Evolutionary conservation across 2,113 vertebrate genomes (phyloP).

Genomic region (Hypomesus transpacificus): DNA sequence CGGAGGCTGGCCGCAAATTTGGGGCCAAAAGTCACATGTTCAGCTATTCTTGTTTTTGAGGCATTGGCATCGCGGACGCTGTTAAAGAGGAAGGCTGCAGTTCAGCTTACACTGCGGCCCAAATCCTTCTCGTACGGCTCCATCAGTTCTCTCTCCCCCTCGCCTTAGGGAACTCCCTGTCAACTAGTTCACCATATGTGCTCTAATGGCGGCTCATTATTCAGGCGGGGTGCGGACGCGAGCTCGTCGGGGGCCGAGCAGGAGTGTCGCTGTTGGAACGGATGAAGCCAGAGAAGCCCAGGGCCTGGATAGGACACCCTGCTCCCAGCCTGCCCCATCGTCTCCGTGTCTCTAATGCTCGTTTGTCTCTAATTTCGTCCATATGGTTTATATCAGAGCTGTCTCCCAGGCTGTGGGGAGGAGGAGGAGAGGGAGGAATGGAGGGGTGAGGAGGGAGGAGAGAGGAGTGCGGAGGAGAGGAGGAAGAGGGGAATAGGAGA

Average conservation of each 20-base stretch:
- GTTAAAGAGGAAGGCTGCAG: too few species aligned
- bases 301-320: background rate
- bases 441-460: background rate
- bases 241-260: background rate
- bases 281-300: background rate
- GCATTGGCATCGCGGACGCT: too few species aligned
- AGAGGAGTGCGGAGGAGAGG: background rate
- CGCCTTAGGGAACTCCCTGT: too few species aligned
- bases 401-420: constrained; percentile 38
- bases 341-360: constrained; percentile 33
- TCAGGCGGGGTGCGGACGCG: background rate
- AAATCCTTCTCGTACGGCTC: too few species aligned
- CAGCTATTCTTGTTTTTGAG: too few species aligned
- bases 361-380: constrained; percentile 48
- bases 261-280: background rate
- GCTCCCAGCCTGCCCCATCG: constrained; percentile 26
- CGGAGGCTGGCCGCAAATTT: too few species aligned
- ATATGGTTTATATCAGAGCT: constrained; percentile 53
- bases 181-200: too few species aligned
- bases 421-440: background rate
- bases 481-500: background rate
- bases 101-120: too few species aligned
- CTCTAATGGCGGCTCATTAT: too few species aligned
- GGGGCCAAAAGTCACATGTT: too few species aligned
- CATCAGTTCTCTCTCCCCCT: too few species aligned